A percentile compares a stretch with the other conserved stretches of the same genome.
Evolutionary conservation across 2,888 invertebrate species (phyloP).

Genomic region (Apotomis turbidana): DNA sequence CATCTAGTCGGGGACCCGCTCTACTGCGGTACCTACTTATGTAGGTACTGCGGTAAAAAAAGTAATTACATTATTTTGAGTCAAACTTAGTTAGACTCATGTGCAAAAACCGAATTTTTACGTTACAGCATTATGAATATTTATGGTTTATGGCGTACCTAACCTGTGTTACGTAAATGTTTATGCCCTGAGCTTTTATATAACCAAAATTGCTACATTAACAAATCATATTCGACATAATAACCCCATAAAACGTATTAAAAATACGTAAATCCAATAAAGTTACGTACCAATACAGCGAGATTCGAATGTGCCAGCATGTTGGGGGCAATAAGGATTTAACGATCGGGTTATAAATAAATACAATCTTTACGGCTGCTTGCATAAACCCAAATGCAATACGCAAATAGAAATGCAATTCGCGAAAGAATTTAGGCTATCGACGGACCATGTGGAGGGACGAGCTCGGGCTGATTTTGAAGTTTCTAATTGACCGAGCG

Average conservation of each 20-base stretch:
- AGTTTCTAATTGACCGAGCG: too few species aligned
- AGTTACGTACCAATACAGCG: conserved; percentile 17
- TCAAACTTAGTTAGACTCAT: too few species aligned
- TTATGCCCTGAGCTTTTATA: neutral
- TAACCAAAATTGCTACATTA: neutral
- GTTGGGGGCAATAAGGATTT: conserved; percentile 60
- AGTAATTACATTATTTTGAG: too few species aligned
- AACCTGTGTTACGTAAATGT: neutral
- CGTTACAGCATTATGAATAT: too few species aligned
- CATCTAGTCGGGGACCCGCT: too few species aligned
- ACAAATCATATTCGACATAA: neutral
- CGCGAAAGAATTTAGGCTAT: conserved; percentile 7
- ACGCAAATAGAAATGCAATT: conserved; percentile 28
- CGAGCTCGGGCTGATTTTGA: too few species aligned
- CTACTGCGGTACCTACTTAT: too few species aligned
- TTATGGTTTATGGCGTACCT: neutral
- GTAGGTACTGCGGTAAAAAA: too few species aligned
- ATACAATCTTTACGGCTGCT: conserved; percentile 53
- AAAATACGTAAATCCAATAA: conserved; percentile 14
- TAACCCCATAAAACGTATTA: conserved; percentile 14
- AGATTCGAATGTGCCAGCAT: conserved; percentile 19
- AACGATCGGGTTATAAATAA: conserved; percentile 76
- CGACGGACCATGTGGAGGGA: too few species aligned
- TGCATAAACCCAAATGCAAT: conserved; percentile 31
- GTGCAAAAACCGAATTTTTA: neutral